Conservation (phyloP, 2,888 invertebrate species). For the Mythimna pallens region DNA sequence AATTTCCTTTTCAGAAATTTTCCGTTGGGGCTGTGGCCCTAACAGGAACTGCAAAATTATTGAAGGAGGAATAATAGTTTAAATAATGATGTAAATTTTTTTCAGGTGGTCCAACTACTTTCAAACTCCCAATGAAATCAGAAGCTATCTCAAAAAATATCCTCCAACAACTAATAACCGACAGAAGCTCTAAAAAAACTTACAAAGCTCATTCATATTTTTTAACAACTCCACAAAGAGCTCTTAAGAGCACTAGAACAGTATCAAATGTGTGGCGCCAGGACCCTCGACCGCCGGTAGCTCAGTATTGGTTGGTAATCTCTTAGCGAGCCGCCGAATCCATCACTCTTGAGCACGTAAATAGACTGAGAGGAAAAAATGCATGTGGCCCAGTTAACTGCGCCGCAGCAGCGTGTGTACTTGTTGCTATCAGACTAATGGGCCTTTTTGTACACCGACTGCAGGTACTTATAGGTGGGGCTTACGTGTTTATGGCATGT, state of each 20-base stretch:
- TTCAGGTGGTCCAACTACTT: neutral
- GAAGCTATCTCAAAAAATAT: neutral
- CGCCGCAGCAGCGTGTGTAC: constrained; percentile 44
- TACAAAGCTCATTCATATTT: constrained; percentile 48
- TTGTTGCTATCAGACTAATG: constrained; percentile 71
- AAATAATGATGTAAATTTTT: too few species aligned
- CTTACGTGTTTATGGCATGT: constrained; percentile 17
- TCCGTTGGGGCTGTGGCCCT: too few species aligned
- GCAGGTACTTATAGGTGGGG: constrained; percentile 3
- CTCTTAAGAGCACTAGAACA: constrained; percentile 63
- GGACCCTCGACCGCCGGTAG: constrained; percentile 69
- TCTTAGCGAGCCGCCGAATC: constrained; percentile 77
- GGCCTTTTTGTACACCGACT: constrained; percentile 61
- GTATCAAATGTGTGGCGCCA: constrained; percentile 80
- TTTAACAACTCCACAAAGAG: constrained; percentile 63
- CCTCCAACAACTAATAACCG: constrained; percentile 29
- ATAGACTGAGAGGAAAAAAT: constrained; percentile 82
- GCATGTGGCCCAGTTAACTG: constrained; percentile 81
- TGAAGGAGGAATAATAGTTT: too few species aligned
- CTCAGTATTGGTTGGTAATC: constrained; percentile 68
- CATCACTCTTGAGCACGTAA: constrained; percentile 77
- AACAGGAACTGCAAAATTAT: too few species aligned
- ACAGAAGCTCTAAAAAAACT: constrained; percentile 38
- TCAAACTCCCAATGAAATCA: neutral
- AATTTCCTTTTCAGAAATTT: too few species aligned